phyloP scores from a whole-genome alignment of 2,797 vertebrate genomes.

The Distichodus sexfasciatus region DNA sequence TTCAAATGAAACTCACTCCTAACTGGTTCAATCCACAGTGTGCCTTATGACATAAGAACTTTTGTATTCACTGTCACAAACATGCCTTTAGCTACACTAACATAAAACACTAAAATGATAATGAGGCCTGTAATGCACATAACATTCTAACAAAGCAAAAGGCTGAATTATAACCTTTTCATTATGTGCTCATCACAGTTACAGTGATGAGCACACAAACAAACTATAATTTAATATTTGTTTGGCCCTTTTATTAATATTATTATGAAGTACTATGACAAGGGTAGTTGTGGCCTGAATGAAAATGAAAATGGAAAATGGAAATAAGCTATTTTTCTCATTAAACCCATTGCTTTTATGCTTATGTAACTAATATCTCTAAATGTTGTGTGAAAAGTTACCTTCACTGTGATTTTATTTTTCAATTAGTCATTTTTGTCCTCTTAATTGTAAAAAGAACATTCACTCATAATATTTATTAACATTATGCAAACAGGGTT shows the following conservation, averaged over 20 bases:
- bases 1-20: not conserved
- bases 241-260: not conserved
- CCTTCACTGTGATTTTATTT: not conserved
- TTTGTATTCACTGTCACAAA: not conserved
- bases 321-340: no score
- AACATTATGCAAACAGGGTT: constrained; percentile 12
- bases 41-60: not conserved
- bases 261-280: no score
- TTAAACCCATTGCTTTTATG: no score
- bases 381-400: not conserved
- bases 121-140: not conserved
- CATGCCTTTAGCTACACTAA: no score
- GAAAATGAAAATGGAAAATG: not conserved
- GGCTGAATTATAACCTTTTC: no score
- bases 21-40: not conserved
- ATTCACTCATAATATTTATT: constrained; percentile 31
- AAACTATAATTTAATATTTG: not conserved
- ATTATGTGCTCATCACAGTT: no score
- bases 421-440: not conserved
- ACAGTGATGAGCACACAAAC: not conserved
- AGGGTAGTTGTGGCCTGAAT: no score
- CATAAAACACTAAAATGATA: not conserved
- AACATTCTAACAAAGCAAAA: no score
- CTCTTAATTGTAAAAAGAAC: not conserved
- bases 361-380: no score